Conservation (phyloP, 2,113 vertebrate genomes). For the Pionites leucogaster region DNA sequence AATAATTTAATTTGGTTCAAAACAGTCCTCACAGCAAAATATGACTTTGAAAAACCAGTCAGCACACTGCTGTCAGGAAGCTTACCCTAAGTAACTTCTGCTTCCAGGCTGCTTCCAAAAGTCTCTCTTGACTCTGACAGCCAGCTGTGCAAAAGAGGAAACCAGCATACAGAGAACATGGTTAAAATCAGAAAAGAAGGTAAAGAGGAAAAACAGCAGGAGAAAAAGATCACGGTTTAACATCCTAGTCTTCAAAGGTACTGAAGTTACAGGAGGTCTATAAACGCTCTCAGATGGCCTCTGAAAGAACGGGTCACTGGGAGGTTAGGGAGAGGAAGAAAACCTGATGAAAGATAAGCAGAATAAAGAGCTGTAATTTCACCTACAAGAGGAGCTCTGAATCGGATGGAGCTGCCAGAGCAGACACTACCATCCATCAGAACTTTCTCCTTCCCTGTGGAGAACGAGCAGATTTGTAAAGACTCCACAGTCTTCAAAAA, state of each 20-base stretch:
- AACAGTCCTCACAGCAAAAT: conserved; percentile 1
- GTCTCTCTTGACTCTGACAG: background rate
- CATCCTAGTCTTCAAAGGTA: conserved; percentile 11
- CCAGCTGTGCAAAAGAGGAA: background rate
- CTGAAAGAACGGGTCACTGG: background rate
- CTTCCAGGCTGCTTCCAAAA: background rate
- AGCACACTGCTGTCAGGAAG: background rate
- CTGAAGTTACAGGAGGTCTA: conserved; percentile 10
- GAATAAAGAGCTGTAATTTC: conserved; percentile 18
- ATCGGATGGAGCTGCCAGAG: background rate
- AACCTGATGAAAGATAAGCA: conserved; percentile 4
- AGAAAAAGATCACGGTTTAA: background rate
- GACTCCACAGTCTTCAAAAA: background rate
- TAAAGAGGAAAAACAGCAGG: conserved; percentile 9
- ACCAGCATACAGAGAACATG: background rate
- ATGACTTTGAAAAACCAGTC: background rate
- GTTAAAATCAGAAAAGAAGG: background rate
- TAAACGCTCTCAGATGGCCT: background rate
- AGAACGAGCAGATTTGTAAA: background rate
- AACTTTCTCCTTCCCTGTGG: background rate
- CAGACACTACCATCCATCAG: background rate
- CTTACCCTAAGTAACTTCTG: background rate
- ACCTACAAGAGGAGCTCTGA: background rate
- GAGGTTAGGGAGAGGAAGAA: background rate
- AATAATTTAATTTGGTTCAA: background rate